A percentile compares a stretch with the other conserved stretches of the same genome.
Evolutionary conservation across 2,797 vertebrate genomes (phyloP).

Genomic region (Salmo trutta): DNA sequence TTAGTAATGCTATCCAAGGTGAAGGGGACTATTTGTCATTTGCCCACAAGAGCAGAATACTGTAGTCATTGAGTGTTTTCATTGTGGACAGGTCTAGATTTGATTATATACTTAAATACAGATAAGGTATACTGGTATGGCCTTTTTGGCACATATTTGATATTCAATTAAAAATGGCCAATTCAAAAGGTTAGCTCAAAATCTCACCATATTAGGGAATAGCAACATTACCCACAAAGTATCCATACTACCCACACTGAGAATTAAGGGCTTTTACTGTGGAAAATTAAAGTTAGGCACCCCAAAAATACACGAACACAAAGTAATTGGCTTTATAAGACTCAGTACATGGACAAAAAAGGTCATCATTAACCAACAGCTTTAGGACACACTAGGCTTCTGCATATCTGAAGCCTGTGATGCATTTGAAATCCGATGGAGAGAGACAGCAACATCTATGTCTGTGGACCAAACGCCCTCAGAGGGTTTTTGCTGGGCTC

Average conservation of each 20-base stretch:
- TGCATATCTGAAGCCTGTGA: neutral
- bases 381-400: neutral
- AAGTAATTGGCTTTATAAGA: neutral
- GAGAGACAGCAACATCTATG: constrained; percentile 57
- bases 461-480: constrained; percentile 39
- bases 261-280: neutral
- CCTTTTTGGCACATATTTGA: too few relatives aligned
- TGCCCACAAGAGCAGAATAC: neutral
- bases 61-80: neutral
- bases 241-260: neutral
- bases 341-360: neutral
- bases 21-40: neutral
- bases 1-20: neutral
- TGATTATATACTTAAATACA: too few relatives aligned
- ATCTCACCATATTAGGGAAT: too few relatives aligned
- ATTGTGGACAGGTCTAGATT: too few relatives aligned
- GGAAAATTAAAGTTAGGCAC: neutral
- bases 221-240: too few relatives aligned
- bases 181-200: too few relatives aligned
- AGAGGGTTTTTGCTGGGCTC: too few relatives aligned
- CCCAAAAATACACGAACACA: neutral
- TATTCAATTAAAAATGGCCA: too few relatives aligned
- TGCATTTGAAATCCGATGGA: constrained; percentile 38
- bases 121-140: too few relatives aligned
- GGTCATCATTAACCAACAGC: neutral